These are phyloP conservation scores for Poecile montanus DNA, from an alignment of 2,797 vertebrate species.

Conservation along the genomic window DNA sequence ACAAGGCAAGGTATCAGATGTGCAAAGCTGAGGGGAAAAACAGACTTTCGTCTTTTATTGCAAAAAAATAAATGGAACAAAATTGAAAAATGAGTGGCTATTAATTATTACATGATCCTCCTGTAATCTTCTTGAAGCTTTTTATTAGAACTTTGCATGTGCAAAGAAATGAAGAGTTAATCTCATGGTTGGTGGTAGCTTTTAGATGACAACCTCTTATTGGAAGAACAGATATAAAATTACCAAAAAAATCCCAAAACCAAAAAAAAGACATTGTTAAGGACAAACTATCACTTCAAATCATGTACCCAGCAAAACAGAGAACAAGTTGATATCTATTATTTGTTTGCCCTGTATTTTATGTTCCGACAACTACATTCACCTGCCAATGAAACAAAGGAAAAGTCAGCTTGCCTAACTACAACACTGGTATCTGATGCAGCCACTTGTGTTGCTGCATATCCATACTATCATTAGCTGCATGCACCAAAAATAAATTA, in stretches of 20 bases:
- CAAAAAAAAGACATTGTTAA: neutral
- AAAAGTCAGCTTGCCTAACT: neutral
- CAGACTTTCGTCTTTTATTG: neutral
- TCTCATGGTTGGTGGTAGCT: neutral
- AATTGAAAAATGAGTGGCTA: neutral
- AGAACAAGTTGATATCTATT: neutral
- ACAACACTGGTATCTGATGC: neutral
- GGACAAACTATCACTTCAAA: neutral
- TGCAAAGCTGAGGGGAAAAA: neutral
- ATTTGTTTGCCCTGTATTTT: neutral
- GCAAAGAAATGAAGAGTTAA: slow-evolving; percentile 3
- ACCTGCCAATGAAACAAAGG: neutral
- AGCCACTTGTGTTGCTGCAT: neutral
- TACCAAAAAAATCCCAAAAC: neutral
- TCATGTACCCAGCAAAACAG: neutral
- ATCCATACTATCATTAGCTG: neutral
- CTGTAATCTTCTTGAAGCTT: neutral
- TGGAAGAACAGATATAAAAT: neutral
- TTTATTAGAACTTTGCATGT: neutral
- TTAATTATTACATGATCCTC: neutral
- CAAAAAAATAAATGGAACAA: neutral
- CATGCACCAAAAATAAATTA: neutral
- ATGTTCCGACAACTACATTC: neutral
- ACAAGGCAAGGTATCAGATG: neutral
- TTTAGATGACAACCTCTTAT: neutral